Base-by-base conservation (phyloP, 2,888 invertebrate genomes). In the Apodemia zela region DNA sequence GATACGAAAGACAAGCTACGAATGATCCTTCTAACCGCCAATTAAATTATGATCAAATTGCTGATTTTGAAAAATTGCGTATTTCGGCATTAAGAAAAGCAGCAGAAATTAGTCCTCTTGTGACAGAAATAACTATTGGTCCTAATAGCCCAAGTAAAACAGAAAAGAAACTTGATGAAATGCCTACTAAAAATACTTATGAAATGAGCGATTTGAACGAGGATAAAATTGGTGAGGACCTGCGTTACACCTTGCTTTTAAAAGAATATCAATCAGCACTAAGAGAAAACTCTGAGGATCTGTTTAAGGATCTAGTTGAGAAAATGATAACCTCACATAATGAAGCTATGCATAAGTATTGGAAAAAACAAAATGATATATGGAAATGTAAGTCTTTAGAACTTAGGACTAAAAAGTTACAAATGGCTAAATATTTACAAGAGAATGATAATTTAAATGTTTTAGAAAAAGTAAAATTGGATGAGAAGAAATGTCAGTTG, bases 21-120 rank as follows among this genome's bases (percentile, higher is more conserved):
- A 54, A 21, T 10, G 21, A 54, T 65, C 70, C 74, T 33, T 80
- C 74, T 67, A 79, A 76, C 68, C 74, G 75, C 13, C 81, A 85
- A 65, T 69, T 80, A 15, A 84, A 81, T 71, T 81, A 80, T 62
- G 84, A 84, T 60, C 75, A 82, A 60, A 73, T 88, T 25, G 77
- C 81, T 3, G 86, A 82, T 70, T 85, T 93, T 73, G 90, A 89
- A 63, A 87, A 87, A 71, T 77, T 94, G 59, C 93, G 94, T 71
- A 83, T 94, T 65, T 93, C 94, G 3, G 94, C 93, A 6, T 76
- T 95, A 29, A 89, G 87, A 47, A 94, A 94, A 77, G 93, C 93
- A 4, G 91, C 89, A 18, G 83, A 85, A 73, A 88, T 94, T 33
- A 93, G 93, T 66, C 86, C 88, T 3, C 73, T 79, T 45, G 81